phyloP scores from a whole-genome alignment of 2,113 vertebrate genomes.

The rat (Rattus norvegicus) region GRCr8 NC_086034.1:48231501-48232000 shows the following conservation, averaged over 20 bases:
- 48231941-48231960: not conserved
- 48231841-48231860: not conserved
- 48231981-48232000: not conserved
- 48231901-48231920: not conserved
- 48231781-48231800: not conserved
- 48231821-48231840: not conserved
- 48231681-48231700: no score
- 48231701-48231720: not conserved
- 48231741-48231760: not conserved
- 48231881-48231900: not conserved
- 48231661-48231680: not conserved
- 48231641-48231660: not conserved
- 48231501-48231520: no score
- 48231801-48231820: not conserved
- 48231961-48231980: not conserved
- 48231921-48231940: not conserved
- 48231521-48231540: not conserved
- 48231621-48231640: not conserved
- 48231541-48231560: not conserved
- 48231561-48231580: not conserved
- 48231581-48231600: not conserved
- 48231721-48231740: not conserved
- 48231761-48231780: not conserved
- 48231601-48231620: not conserved
- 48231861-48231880: not conserved